Evolutionary conservation across 2,113 vertebrate genomes (phyloP).

Genomic region (Apeltes quadracus): DNA sequence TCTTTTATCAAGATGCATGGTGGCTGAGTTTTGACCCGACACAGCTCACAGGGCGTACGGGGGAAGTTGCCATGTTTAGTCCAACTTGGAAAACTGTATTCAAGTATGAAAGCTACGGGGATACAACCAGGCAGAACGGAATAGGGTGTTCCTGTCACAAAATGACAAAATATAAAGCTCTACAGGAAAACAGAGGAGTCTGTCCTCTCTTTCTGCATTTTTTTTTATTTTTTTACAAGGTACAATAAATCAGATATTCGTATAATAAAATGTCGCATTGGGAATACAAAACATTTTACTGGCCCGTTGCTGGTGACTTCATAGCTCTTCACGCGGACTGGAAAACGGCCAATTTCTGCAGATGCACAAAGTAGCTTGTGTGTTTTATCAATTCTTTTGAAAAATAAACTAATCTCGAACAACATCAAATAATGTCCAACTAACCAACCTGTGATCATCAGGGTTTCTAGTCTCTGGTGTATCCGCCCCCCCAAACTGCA

Average conservation of each 20-base stretch:
- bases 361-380: slow-evolving; percentile 21
- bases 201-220: not conserved
- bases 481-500: slow-evolving; percentile 21
- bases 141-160: not conserved
- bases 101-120: not conserved
- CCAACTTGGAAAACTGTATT: not conserved
- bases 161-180: slow-evolving; percentile 15
- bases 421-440: slow-evolving; percentile 46
- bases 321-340: slow-evolving; percentile 63
- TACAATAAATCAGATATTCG: slow-evolving; percentile 43
- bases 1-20: slow-evolving; percentile 15
- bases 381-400: slow-evolving; percentile 61
- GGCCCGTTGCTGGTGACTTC: slow-evolving; percentile 68
- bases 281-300: slow-evolving; percentile 57
- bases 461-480: slow-evolving; percentile 25
- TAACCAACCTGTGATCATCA: slow-evolving; percentile 15
- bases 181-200: not conserved
- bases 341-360: slow-evolving; percentile 31
- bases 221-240: slow-evolving; percentile 24
- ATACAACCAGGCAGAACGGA: not conserved
- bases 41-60: not conserved
- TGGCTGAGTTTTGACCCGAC: slow-evolving; percentile 15
- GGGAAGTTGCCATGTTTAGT: not conserved
- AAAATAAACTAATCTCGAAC: slow-evolving; percentile 46
- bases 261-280: slow-evolving; percentile 20